A percentile compares a stretch with the other conserved stretches of the same genome.
phyloP scores from a whole-genome alignment of 2,113 vertebrate species.

The Alosa alosa region DNA sequence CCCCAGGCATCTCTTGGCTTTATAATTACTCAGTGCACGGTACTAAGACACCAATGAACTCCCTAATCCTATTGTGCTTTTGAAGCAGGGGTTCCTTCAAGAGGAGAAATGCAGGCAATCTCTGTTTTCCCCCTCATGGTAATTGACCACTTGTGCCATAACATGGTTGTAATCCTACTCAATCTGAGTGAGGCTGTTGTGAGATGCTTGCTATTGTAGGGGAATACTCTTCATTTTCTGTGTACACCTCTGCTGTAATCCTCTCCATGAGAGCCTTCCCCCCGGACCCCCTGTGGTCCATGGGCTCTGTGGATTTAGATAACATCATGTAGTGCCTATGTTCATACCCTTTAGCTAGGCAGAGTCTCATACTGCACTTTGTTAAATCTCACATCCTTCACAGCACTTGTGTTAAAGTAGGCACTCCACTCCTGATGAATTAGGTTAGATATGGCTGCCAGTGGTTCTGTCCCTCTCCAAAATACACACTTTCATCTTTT shows the following conservation, averaged over 20 bases:
- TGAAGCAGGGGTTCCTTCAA: neutral
- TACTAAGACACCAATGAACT: neutral
- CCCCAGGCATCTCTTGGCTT: neutral
- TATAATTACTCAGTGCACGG: neutral
- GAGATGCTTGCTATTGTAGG: neutral
- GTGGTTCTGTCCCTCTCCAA: neutral
- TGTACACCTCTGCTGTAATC: slow-evolving; percentile 2
- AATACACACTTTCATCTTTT: neutral
- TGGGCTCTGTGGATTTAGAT: slow-evolving; percentile 11
- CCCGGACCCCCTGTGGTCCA: neutral
- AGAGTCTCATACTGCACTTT: neutral
- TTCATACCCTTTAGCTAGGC: neutral
- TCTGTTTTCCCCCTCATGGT: slow-evolving; percentile 2
- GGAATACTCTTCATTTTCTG: neutral
- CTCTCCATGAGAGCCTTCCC: neutral
- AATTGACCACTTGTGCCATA: slow-evolving; percentile 8
- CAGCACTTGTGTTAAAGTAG: neutral
- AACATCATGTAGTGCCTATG: neutral
- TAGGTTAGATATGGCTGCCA: neutral
- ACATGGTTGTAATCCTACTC: neutral
- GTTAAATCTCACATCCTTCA: neutral
- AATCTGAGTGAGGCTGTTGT: neutral
- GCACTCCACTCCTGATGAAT: neutral
- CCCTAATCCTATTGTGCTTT: slow-evolving; percentile 14
- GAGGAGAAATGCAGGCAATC: neutral